Evolutionary conservation across 2,888 invertebrate species (phyloP).

Genomic region (Coleophora flavipennella): DNA sequence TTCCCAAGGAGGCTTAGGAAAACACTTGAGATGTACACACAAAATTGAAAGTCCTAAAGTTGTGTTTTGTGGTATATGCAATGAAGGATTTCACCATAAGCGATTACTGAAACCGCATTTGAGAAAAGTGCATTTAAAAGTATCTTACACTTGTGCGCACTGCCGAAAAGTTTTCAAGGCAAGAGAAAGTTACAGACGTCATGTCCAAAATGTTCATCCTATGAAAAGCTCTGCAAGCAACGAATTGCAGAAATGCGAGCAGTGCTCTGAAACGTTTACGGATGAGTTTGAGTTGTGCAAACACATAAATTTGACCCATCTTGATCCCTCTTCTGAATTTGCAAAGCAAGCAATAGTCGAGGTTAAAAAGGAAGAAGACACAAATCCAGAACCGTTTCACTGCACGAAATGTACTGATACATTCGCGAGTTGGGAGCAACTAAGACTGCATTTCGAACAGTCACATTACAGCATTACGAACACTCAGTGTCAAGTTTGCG

Average conservation of each 20-base stretch:
- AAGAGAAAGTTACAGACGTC: constrained; percentile 53
- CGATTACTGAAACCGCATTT: constrained; percentile 51
- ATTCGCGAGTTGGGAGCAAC: constrained; percentile 39
- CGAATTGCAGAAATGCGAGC: constrained; percentile 43
- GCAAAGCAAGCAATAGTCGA: constrained; percentile 16
- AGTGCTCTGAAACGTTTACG: constrained; percentile 42
- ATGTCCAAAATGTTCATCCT: constrained; percentile 50
- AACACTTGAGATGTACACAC: constrained; percentile 53
- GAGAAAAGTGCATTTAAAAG: constrained; percentile 53
- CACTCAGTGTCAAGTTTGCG: constrained; percentile 56
- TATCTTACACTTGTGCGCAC: constrained; percentile 46
- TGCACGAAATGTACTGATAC: constrained; percentile 51
- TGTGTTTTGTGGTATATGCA: constrained; percentile 49
- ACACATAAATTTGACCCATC: constrained; percentile 43
- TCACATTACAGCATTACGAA: constrained; percentile 37
- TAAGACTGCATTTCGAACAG: constrained; percentile 46
- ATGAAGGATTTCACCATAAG: constrained; percentile 52
- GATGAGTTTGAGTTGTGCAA: constrained; percentile 54
- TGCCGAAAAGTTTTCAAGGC: constrained; percentile 54
- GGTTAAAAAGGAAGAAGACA: constrained; percentile 44
- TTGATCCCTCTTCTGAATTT: constrained; percentile 11
- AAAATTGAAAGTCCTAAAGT: constrained; percentile 49
- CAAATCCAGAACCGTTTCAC: constrained; percentile 34
- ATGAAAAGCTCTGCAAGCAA: constrained; percentile 14
- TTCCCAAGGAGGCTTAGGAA: constrained; percentile 46